phyloP scores from a whole-genome alignment of 2,113 vertebrate genomes.

The Myrmecobius fasciatus region DNA sequence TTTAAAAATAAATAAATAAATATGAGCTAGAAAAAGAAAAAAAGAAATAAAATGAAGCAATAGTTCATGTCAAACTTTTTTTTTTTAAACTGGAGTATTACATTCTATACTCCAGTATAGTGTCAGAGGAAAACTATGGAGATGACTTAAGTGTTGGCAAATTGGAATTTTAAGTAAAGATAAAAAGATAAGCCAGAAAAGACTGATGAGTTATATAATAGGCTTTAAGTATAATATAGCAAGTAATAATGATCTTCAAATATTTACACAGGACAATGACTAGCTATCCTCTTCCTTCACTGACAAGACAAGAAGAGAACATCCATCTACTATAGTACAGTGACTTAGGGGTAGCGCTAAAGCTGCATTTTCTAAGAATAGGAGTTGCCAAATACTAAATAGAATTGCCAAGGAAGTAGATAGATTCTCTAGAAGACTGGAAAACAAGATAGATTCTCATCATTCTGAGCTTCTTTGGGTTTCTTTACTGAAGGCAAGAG shows the following conservation, averaged over 20 bases:
- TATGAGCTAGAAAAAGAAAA: no score
- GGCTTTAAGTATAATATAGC: not conserved
- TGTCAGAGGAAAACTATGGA: not conserved
- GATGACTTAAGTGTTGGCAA: not conserved
- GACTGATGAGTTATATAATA: not conserved
- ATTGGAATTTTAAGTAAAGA: not conserved
- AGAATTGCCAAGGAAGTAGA: not conserved
- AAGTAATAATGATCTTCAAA: not conserved
- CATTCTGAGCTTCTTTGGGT: not conserved
- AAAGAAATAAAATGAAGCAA: not conserved
- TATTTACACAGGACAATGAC: not conserved
- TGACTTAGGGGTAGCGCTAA: not conserved
- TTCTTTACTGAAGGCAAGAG: not conserved
- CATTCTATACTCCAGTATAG: not conserved
- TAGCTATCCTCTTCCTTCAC: not conserved
- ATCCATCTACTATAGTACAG: not conserved
- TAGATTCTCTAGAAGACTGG: not conserved
- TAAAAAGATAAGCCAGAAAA: no score
- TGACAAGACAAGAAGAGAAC: not conserved
- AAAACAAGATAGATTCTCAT: not conserved
- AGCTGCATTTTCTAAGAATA: not conserved
- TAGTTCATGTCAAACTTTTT: not conserved
- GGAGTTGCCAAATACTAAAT: not conserved
- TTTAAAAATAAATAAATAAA: not conserved
- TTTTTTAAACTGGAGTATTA: not conserved